A percentile compares a stretch with the other conserved stretches of the same genome.
Conservation (phyloP, 1,140 invertebrate species). For the Achatina immaculata region DNA sequence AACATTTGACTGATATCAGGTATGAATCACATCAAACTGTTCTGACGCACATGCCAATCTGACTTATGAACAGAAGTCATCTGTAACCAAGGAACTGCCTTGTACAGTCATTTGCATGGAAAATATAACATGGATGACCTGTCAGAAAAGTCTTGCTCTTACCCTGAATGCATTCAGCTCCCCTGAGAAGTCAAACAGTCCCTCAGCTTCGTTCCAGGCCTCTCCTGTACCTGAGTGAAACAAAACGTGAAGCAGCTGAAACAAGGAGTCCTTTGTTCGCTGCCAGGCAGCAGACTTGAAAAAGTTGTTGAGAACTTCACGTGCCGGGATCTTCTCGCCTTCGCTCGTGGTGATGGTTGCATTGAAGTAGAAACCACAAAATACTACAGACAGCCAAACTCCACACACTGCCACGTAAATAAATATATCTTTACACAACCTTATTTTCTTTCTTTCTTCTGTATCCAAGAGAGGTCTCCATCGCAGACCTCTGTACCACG, state of each 20-base stretch:
- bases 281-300: constrained; percentile 87
- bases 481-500: constrained; percentile 56
- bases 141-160: no score
- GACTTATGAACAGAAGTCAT: no score
- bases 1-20: no score
- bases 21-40: no score
- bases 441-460: constrained; percentile 69
- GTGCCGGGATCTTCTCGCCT: constrained; percentile 84
- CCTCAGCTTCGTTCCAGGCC: constrained; percentile 89
- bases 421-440: constrained; percentile 68
- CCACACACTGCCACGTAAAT: constrained; percentile 76
- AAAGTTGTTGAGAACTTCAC: constrained; percentile 90
- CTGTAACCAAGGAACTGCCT: no score
- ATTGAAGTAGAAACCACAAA: constrained; percentile 89
- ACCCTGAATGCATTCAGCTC: constrained; percentile 92
- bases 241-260: constrained; percentile 77
- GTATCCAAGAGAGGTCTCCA: constrained; percentile 40
- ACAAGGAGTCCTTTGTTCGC: constrained; percentile 81
- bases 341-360: constrained; percentile 87
- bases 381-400: constrained; percentile 82
- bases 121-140: no score
- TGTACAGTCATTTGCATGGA: no score
- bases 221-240: constrained; percentile 84
- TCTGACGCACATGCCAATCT: no score
- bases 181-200: constrained; percentile 86